Conservation (phyloP, 2,888 invertebrate genomes). For the Aleiodes alternator region DNA sequence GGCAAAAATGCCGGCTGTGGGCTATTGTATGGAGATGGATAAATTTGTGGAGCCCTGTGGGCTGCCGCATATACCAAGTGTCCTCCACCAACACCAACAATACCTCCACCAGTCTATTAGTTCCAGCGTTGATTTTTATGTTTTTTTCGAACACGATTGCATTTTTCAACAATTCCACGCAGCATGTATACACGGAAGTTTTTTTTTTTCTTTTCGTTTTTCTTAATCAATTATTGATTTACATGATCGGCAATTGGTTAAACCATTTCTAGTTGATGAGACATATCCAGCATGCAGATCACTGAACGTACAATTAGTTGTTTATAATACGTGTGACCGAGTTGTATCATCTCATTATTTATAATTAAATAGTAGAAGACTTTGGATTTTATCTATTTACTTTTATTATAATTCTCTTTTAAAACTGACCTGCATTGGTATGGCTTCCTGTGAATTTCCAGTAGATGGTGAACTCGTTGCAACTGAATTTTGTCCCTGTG, state of each 20-base stretch:
- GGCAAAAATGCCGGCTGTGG: slow-evolving; percentile 75
- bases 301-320: slow-evolving; percentile 40
- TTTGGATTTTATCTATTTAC: not conserved
- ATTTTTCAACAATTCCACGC: slow-evolving; percentile 61
- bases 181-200: slow-evolving; percentile 65
- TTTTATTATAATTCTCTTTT: not conserved
- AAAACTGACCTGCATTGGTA: slow-evolving; percentile 80
- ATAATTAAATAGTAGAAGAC: not conserved
- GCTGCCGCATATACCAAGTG: slow-evolving; percentile 72
- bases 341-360: not conserved
- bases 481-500: slow-evolving; percentile 69
- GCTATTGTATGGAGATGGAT: slow-evolving; percentile 73
- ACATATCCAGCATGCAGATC: slow-evolving; percentile 39
- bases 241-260: slow-evolving; percentile 37
- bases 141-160: not conserved
- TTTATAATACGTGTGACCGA: slow-evolving; percentile 43
- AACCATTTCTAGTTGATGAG: slow-evolving; percentile 18
- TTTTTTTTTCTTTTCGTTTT: slow-evolving; percentile 37
- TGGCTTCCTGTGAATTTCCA: slow-evolving; percentile 78
- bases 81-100: slow-evolving; percentile 69
- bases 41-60: slow-evolving; percentile 73
- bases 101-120: slow-evolving; percentile 70
- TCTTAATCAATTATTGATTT: slow-evolving; percentile 37
- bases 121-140: slow-evolving; percentile 52
- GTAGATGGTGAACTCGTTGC: slow-evolving; percentile 75